Conservation (phyloP, 2,113 vertebrate species). For the Cyanoramphus novaezelandiae region DNA sequence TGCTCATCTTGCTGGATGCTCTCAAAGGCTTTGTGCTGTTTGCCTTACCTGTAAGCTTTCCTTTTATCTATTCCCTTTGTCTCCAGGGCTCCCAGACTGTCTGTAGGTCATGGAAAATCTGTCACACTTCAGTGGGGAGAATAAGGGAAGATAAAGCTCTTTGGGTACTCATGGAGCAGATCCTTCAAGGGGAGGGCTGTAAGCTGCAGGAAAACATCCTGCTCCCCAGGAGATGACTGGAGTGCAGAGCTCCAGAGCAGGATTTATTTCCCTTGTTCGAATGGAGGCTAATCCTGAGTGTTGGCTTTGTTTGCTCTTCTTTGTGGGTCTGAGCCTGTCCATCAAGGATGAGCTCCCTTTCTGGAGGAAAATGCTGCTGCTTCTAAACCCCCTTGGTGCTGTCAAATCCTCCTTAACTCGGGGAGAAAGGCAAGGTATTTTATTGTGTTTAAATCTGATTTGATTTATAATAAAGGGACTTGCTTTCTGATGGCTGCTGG, state of each 20-base stretch:
- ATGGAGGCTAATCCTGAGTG: not conserved
- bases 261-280: not conserved
- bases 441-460: constrained; percentile 9
- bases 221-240: not conserved
- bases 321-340: not conserved
- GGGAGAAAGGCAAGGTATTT: not conserved
- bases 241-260: not conserved
- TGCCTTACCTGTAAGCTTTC: not conserved
- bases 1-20: not conserved
- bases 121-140: not conserved
- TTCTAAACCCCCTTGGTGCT: not conserved
- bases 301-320: not conserved
- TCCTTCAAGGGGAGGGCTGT: not conserved
- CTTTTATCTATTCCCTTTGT: not conserved
- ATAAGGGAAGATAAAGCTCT: not conserved
- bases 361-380: not conserved
- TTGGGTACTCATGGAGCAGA: not conserved
- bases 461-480: not conserved
- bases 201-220: not conserved
- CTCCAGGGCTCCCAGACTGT: not conserved
- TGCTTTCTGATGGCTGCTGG: not conserved
- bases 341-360: constrained; percentile 6
- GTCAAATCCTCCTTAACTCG: not conserved
- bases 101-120: not conserved
- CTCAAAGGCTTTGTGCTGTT: not conserved